Evolutionary conservation across 2,888 invertebrate species (phyloP).

Genomic region (Sarcophaga variegata): DNA sequence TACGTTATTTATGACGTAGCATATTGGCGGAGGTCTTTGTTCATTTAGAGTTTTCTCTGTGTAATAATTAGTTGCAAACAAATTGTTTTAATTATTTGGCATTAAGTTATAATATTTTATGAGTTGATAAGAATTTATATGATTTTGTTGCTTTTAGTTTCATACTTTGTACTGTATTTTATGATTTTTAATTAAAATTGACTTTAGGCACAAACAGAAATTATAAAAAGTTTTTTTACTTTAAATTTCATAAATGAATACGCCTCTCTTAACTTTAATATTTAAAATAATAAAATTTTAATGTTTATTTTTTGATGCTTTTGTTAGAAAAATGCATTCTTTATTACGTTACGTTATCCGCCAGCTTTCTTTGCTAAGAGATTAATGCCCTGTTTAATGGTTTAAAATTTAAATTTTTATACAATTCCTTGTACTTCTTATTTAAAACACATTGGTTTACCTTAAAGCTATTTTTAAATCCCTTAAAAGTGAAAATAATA

Average conservation of each 20-base stretch:
- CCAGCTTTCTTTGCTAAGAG: neutral
- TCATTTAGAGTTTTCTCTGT: slow-evolving; percentile 20
- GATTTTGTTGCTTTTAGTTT: slow-evolving; percentile 10
- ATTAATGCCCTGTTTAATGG: neutral
- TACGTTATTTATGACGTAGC: neutral
- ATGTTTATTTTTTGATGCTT: neutral
- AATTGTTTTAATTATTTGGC: slow-evolving; percentile 61
- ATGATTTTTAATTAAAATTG: neutral
- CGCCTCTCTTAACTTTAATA: neutral
- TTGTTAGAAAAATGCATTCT: neutral
- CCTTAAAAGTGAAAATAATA: too few species aligned
- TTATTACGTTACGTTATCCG: neutral
- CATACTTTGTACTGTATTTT: neutral
- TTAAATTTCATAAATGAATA: neutral
- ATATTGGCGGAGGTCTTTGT: neutral
- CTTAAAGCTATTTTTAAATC: too few species aligned
- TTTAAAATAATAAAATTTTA: neutral
- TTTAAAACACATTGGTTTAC: too few species aligned
- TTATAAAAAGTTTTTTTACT: neutral
- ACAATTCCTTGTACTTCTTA: too few species aligned
- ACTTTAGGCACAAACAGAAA: too few species aligned
- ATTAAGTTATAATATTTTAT: slow-evolving; percentile 58
- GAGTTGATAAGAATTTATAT: slow-evolving; percentile 46
- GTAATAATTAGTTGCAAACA: slow-evolving; percentile 57
- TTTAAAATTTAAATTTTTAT: too few species aligned